These are phyloP conservation scores for Sarcophaga variegata DNA, from an alignment of 2,888 invertebrate species.

Conservation along the genomic window DNA sequence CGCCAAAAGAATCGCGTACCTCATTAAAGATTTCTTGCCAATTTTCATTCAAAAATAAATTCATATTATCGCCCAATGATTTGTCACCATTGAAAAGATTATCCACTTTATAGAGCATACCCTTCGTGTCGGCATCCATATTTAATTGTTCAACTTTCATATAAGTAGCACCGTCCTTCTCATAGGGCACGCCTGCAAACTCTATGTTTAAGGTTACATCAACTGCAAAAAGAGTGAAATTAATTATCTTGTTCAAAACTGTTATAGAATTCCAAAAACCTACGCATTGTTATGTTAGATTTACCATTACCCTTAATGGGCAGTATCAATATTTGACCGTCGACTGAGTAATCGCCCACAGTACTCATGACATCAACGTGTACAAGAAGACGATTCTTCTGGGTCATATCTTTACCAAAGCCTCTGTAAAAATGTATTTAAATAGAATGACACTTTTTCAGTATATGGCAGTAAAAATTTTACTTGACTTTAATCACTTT, in stretches of 20 bases:
- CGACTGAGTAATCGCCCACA: slow-evolving; percentile 74
- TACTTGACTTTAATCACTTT: slow-evolving; percentile 72
- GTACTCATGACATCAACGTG: slow-evolving; percentile 54
- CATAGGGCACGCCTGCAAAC: slow-evolving; percentile 64
- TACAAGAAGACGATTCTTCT: slow-evolving; percentile 66
- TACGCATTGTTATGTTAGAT: slow-evolving; percentile 73
- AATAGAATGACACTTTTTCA: background rate
- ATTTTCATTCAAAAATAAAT: slow-evolving; percentile 82
- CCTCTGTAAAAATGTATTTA: slow-evolving; percentile 68
- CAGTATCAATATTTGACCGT: slow-evolving; percentile 78
- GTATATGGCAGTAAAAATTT: background rate
- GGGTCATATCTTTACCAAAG: slow-evolving; percentile 71
- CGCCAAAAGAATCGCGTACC: slow-evolving; percentile 67
- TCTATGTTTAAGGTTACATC: slow-evolving; percentile 64
- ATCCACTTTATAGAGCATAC: slow-evolving; percentile 75
- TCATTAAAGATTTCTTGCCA: slow-evolving; percentile 76
- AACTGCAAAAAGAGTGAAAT: slow-evolving; percentile 70
- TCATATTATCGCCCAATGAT: slow-evolving; percentile 82
- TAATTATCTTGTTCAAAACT: background rate
- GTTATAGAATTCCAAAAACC: slow-evolving; percentile 10
- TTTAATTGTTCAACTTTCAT: slow-evolving; percentile 69
- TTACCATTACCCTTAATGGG: slow-evolving; percentile 78
- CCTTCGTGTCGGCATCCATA: slow-evolving; percentile 56
- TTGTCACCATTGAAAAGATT: slow-evolving; percentile 82
- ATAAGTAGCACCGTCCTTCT: slow-evolving; percentile 68